Evolutionary conservation across 2,113 vertebrate genomes (phyloP), one percentile per base, ranked within the genome.

Genomic region (Lanius ludovicianus): DNA sequence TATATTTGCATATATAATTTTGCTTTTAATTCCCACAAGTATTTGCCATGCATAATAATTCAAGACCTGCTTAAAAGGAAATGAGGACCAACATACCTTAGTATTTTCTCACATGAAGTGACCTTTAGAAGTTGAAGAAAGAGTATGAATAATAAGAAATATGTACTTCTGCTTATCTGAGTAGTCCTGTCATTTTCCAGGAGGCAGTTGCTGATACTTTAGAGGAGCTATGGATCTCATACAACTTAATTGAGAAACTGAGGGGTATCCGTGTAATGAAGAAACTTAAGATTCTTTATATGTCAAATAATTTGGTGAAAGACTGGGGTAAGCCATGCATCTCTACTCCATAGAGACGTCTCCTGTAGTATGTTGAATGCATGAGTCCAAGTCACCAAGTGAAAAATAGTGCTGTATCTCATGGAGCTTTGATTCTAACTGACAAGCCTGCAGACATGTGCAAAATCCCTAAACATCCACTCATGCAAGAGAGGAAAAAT

Each of bases 261-360:
- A 99, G 98, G 94, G 99, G 99, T 65, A 98, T 99, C 84, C 98
- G 98, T 59, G 98, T 98, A 44, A 98, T 99, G 99, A 99, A 98
- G 98, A 99, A 99, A 62, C 95, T 99, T 73, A 98, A 97, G 95
- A 98, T 99, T 93, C 98, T 99, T 62, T 99, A 99, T 95, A 99
- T 99, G 98, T 99, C 99, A 90, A 99, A 99, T 97, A 99, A 99
- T 97, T 97, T 99, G 89, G 99, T 99, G 71, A 99, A 99, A 97
- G 99, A 99, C 27, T 99, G 99, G 99, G 99, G 99, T 99, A 96
- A 98, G 98, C 39, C 84, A 71, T 17, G 10, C 25, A 49, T 59
- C 59, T 89, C 56, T 75, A 0, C 49, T 90, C 49, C 13, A 2
- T 12, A 75, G 46, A 52, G 37, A 57, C 77, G 57, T 84, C 49